Evolutionary conservation across 1,140 invertebrate species (phyloP), one percentile per base, ranked within the genome.

Genomic region (Ips nitidus): DNA sequence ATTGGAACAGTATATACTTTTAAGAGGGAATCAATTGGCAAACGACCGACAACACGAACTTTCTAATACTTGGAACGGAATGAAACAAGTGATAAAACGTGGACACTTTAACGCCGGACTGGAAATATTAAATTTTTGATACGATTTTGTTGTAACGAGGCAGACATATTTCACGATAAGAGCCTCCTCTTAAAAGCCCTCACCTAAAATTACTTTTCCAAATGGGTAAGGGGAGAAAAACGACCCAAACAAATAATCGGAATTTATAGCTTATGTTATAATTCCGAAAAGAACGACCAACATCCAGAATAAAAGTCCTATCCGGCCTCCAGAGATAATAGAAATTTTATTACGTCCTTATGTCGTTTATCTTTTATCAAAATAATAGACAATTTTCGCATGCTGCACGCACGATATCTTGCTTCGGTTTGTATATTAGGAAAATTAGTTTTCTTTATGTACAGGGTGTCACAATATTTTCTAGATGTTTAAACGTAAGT

Each of bases 241-340:
- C 45, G 66, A 68, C 55, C 22, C 66, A 69, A 57, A 56, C 52
- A 69, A 64, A 69, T 69, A 69, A 69, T 69, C 56, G 60, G 67
- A 63, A 69, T 69, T 69, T 69, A 69, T 69, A 62, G 67, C 67
- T 69, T 69, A 69, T 69, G 66, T 69, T 69, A 69, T 69, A 69
- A 69, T 69, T 69, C 60, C 67, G 52, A 41, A 63, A 64, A 52
- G 67, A 69, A 62, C 57, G 66, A 58, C 66, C 66, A 58, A 68
- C 66, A 68, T 68, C 41, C 37, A 68, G 66, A 60, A 68, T 58
- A 58, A 68, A 68, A 68, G 57, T 57, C 45, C 60, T 53, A 38
- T 58, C 66, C 53, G 42, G 52, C 67, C 59, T 69, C 59, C 40
- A 52, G 43, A 69, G 59, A 69, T 69, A 69, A 69, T 69, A 69